phyloP scores from a whole-genome alignment of 2,888 invertebrate species.

The Ennomos fuscantarius region DNA sequence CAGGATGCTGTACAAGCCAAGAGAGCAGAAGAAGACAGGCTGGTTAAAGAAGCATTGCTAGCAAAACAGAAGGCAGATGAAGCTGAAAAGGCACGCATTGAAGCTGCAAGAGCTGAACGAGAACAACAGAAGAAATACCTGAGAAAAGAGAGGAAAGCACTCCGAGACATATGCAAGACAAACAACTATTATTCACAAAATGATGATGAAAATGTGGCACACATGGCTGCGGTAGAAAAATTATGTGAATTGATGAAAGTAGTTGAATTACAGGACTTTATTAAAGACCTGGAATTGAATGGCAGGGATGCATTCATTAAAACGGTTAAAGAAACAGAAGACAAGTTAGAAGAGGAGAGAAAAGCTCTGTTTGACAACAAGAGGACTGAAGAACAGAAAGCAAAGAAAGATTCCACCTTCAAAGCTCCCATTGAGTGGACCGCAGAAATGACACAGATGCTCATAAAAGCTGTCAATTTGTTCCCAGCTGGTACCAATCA shows the following conservation, averaged over 20 bases:
- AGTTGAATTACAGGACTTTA: slow-evolving; percentile 90
- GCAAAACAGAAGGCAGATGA: slow-evolving; percentile 92
- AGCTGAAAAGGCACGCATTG: slow-evolving; percentile 92
- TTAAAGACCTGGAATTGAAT: slow-evolving; percentile 87
- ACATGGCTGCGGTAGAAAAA: slow-evolving; percentile 97
- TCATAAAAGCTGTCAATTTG: slow-evolving; percentile 98
- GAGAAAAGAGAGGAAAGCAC: slow-evolving; percentile 93
- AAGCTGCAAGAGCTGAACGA: slow-evolving; percentile 93
- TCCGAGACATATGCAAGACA: slow-evolving; percentile 92
- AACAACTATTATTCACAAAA: slow-evolving; percentile 91
- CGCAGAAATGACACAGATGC: slow-evolving; percentile 92
- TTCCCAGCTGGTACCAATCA: slow-evolving; percentile 98
- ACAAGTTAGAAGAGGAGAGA: slow-evolving; percentile 91
- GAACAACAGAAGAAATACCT: slow-evolving; percentile 94
- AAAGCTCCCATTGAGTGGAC: slow-evolving; percentile 90
- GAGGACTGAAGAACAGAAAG: slow-evolving; percentile 73
- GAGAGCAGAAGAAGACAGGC: slow-evolving; percentile 93
- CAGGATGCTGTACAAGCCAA: slow-evolving; percentile 92
- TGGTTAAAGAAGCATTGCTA: slow-evolving; percentile 89
- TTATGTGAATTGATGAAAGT: slow-evolving; percentile 93
- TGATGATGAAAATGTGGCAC: slow-evolving; percentile 89
- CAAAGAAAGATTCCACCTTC: slow-evolving; percentile 72
- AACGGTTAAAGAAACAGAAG: slow-evolving; percentile 89
- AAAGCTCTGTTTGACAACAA: slow-evolving; percentile 84
- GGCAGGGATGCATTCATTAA: slow-evolving; percentile 88